Percentiles rank a stretch among this genome's conserved stretches.
phyloP scores from a whole-genome alignment of 2,888 invertebrate species.

The Ochropleura leucogaster region DNA sequence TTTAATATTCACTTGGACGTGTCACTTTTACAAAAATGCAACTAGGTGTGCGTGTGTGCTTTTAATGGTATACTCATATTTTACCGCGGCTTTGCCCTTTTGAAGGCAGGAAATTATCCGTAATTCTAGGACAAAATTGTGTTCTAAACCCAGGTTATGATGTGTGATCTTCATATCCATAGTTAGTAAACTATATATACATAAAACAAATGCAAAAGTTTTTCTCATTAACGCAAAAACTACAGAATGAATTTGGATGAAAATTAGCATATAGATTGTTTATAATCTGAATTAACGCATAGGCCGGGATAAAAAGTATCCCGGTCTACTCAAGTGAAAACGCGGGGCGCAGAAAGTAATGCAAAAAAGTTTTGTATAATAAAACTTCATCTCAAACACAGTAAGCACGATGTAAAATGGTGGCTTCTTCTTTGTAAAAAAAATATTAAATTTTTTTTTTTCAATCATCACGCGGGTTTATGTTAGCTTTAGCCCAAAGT shows the following conservation, averaged over 20 bases:
- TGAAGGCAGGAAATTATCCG: not conserved
- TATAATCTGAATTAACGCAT: no score
- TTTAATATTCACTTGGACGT: conserved; percentile 48
- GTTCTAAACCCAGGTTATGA: not conserved
- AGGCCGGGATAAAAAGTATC: no score
- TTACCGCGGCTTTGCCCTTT: not conserved
- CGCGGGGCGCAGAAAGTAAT: not conserved
- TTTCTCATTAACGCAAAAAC: no score
- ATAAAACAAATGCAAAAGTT: no score
- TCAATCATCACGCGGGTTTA: no score
- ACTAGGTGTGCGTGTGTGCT: not conserved
- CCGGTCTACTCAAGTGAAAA: no score
- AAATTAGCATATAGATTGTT: no score
- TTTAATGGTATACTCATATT: not conserved
- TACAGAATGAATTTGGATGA: no score
- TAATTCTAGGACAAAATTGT: not conserved
- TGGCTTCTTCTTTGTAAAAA: not conserved
- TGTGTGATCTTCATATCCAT: no score
- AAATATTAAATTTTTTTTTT: not conserved
- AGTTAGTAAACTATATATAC: no score
- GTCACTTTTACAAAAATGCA: conserved; percentile 32
- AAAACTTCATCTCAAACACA: not conserved
- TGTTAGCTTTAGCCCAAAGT: no score
- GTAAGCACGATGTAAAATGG: not conserved
- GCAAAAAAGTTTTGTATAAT: not conserved